These are phyloP conservation scores for Alca torda DNA, from an alignment of 2,797 vertebrate species.

Conservation along the genomic window DNA sequence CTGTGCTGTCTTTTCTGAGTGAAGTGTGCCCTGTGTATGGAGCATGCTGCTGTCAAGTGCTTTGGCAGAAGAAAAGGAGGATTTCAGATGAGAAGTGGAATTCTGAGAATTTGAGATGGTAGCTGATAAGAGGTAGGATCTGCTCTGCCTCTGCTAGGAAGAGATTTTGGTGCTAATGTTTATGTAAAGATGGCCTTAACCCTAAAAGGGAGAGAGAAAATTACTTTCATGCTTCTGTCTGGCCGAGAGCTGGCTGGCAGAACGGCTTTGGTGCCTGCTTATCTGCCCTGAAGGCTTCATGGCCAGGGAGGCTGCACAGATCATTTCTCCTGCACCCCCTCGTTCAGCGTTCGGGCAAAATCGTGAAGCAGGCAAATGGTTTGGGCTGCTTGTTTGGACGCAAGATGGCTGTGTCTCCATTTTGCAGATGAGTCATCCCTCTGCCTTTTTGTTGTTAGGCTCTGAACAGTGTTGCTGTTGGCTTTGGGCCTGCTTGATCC, in stretches of 20 bases:
- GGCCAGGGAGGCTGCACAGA: not conserved
- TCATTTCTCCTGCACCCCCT: not conserved
- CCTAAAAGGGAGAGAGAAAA: not conserved
- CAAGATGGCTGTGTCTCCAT: not conserved
- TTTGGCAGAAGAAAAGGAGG: not conserved
- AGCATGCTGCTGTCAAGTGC: not conserved
- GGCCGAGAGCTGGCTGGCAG: not conserved
- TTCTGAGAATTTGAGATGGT: constrained; percentile 25
- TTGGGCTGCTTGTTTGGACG: not conserved
- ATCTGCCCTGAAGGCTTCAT: not conserved
- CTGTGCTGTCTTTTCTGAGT: not conserved
- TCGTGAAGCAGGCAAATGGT: not conserved
- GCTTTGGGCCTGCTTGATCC: not conserved
- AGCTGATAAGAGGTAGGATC: constrained; percentile 13
- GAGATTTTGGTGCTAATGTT: constrained; percentile 3
- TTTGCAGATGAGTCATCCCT: not conserved
- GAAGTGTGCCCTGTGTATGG: not conserved
- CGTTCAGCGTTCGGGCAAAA: not conserved
- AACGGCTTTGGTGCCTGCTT: constrained; percentile 8
- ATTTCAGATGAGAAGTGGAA: not conserved
- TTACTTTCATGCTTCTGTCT: not conserved
- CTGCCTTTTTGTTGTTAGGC: not conserved
- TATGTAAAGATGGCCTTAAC: constrained; percentile 29
- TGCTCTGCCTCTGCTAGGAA: constrained; percentile 1
- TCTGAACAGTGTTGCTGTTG: not conserved